Evolutionary conservation across 2,797 vertebrate species (phyloP).

Genomic region (Pangasius sanitwongsei): DNA sequence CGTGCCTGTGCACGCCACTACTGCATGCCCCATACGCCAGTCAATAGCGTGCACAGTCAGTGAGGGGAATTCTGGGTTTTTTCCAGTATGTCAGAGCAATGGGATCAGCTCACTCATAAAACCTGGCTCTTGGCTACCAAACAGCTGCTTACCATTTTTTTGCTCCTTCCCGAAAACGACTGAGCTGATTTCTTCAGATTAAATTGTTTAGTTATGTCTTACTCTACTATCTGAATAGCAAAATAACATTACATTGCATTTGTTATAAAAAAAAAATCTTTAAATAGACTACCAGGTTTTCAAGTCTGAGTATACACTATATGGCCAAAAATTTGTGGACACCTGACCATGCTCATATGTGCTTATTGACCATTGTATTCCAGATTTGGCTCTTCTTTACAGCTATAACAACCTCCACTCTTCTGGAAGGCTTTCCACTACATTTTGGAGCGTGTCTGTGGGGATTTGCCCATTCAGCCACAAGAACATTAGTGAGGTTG

Average conservation of each 20-base stretch:
- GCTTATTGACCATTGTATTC: not conserved
- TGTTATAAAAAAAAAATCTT: not conserved
- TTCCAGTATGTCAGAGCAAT: not conserved
- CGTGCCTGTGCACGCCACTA: not conserved
- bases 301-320: not conserved
- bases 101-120: not conserved
- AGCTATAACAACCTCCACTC: not conserved
- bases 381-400: not conserved
- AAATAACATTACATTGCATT: not conserved
- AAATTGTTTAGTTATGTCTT: not conserved
- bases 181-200: not conserved
- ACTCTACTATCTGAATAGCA: not conserved
- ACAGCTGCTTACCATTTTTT: not conserved
- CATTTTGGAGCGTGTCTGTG: not conserved
- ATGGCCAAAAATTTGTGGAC: not conserved
- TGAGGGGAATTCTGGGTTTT: not conserved
- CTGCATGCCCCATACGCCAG: not conserved
- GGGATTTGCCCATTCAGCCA: not conserved
- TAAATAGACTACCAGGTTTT: not conserved
- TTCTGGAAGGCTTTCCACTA: not conserved
- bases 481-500: not conserved
- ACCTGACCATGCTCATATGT: not conserved
- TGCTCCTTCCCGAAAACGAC: not conserved
- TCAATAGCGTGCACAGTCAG: not conserved
- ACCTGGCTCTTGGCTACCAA: not conserved